These are phyloP conservation scores for Gulo gulo DNA, from an alignment of 2,113 vertebrate species.

Conservation along the genomic window DNA sequence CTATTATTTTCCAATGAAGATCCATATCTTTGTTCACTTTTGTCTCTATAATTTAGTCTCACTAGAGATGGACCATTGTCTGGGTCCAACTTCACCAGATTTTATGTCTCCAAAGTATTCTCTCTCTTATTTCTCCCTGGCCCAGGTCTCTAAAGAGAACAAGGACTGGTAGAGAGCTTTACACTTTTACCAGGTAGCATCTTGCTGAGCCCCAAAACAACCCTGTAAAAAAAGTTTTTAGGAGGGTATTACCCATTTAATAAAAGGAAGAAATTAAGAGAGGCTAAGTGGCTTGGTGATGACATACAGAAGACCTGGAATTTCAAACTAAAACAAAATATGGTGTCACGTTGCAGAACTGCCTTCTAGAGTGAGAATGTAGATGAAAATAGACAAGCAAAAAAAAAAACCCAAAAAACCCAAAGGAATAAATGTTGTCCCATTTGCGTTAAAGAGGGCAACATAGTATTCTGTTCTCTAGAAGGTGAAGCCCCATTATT, in stretches of 20 bases:
- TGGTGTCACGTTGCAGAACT: not conserved
- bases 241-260: not conserved
- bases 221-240: not conserved
- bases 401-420: no score
- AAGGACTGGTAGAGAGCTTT: not conserved
- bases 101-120: not conserved
- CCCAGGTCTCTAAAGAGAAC: not conserved
- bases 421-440: not conserved
- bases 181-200: not conserved
- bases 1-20: not conserved
- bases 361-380: not conserved
- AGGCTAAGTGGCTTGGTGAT: not conserved
- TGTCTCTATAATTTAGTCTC: not conserved
- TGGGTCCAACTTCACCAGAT: not conserved
- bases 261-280: not conserved
- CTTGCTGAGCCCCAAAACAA: not conserved
- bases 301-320: not conserved
- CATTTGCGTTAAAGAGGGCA: not conserved
- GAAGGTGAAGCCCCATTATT: not conserved
- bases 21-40: not conserved
- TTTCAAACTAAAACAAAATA: not conserved
- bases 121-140: not conserved
- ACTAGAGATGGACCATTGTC: not conserved
- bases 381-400: not conserved
- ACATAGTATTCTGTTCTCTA: not conserved